A percentile compares a stretch with the other conserved stretches of the same genome.
Conservation (phyloP, 2,888 invertebrate genomes). For the Anticlea derivata region DNA sequence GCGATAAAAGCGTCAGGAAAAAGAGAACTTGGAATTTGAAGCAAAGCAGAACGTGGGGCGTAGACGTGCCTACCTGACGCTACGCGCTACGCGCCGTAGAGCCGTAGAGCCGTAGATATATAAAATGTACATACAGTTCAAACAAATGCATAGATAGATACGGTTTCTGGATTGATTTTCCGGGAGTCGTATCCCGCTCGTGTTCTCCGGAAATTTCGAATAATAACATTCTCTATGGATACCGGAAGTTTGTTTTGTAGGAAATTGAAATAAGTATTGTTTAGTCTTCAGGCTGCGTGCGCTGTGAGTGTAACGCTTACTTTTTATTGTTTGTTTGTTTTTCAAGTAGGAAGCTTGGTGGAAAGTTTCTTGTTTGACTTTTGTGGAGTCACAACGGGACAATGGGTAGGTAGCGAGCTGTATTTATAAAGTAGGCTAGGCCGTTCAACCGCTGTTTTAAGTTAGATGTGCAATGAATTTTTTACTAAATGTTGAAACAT, state of each 20-base stretch:
- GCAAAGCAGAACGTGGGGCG: constrained; percentile 32
- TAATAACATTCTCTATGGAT: constrained; percentile 43
- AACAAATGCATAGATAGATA: constrained; percentile 16
- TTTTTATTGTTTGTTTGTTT: constrained; percentile 25
- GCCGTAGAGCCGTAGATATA: neutral
- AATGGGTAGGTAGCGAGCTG: no score
- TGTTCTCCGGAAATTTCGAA: constrained; percentile 46
- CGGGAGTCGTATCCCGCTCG: constrained; percentile 48
- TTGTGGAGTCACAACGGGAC: no score
- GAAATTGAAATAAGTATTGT: constrained; percentile 43
- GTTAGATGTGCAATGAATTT: no score
- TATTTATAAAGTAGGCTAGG: no score
- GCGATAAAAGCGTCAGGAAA: no score
- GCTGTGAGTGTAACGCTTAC: constrained; percentile 12
- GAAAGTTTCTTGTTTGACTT: neutral
- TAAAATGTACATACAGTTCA: constrained; percentile 6
- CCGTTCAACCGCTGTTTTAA: no score
- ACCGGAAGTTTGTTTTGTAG: constrained; percentile 35
- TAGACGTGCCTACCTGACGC: constrained; percentile 59
- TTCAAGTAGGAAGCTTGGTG: constrained; percentile 12
- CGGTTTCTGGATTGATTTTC: constrained; percentile 55
- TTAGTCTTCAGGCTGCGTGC: constrained; percentile 28
- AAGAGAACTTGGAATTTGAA: constrained; percentile 16
- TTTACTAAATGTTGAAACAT: no score
- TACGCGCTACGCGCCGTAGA: constrained; percentile 46